These are phyloP conservation scores for Semnornis frantzii DNA, from an alignment of 2,113 vertebrate genomes.

Conservation along the genomic window DNA sequence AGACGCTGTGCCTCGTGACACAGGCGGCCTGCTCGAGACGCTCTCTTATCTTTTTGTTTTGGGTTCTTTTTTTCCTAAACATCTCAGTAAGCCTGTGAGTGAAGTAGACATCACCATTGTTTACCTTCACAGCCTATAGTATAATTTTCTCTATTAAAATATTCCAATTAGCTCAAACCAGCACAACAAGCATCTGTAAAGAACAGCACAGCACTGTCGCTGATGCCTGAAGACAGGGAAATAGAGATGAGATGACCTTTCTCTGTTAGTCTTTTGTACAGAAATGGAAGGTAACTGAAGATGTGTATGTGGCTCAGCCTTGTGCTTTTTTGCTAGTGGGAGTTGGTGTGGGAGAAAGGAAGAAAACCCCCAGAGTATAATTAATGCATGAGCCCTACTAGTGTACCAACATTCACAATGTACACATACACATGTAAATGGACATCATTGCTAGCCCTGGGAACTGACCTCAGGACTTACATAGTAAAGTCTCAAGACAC, in stretches of 20 bases:
- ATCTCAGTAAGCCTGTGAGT: no score
- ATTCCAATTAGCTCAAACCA: no score
- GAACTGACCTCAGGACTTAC: not conserved
- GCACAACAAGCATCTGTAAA: not conserved
- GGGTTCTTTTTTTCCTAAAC: no score
- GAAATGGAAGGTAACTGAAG: not conserved
- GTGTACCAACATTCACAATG: rapidly evolving
- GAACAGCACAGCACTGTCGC: not conserved
- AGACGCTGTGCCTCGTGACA: no score
- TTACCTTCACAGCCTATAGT: no score
- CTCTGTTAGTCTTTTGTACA: not conserved
- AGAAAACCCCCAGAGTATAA: not conserved
- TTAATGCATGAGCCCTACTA: not conserved
- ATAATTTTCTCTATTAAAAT: no score
- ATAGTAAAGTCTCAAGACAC: not conserved
- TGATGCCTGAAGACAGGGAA: not conserved
- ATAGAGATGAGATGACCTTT: not conserved
- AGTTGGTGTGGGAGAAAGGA: not conserved
- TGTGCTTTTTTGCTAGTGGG: not conserved
- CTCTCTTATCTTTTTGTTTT: no score
- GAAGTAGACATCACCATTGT: no score
- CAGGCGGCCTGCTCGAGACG: no score
- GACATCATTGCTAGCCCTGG: not conserved
- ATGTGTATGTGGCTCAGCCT: not conserved
- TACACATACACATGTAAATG: not conserved